phyloP scores from a whole-genome alignment of 1,140 invertebrate genomes.

The Drosophila littoralis region DNA sequence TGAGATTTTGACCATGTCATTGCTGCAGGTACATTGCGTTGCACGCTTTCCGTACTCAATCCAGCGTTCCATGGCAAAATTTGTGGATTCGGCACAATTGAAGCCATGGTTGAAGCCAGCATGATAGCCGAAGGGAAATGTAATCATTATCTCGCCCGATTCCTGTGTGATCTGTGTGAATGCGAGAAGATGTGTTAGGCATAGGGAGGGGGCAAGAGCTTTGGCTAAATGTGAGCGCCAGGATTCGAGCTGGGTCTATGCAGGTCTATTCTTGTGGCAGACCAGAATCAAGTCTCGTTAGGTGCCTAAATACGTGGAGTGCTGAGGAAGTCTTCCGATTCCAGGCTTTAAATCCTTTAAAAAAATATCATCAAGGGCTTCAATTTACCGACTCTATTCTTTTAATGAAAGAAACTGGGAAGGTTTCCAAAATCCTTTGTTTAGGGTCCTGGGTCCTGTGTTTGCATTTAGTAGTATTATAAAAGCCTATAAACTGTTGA shows the following conservation, averaged over 20 bases:
- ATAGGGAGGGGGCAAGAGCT: neutral
- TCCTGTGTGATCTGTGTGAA: constrained; percentile 94
- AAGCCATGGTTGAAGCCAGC: constrained; percentile 99
- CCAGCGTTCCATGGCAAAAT: constrained; percentile 98
- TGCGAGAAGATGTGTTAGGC: neutral
- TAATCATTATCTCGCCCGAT: constrained; percentile 99
- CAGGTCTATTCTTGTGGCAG: neutral
- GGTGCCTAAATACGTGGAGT: too few species aligned
- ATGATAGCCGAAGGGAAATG: constrained; percentile 99
- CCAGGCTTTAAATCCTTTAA: too few species aligned
- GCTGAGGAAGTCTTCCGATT: too few species aligned
- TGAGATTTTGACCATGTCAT: constrained; percentile 97
- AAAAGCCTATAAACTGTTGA: too few species aligned
- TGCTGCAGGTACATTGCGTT: constrained; percentile 92
- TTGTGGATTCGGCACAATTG: constrained; percentile 99
- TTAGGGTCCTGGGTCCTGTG: too few species aligned
- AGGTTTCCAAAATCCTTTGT: too few species aligned
- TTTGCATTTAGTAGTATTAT: too few species aligned
- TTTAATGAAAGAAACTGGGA: too few species aligned
- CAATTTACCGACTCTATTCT: too few species aligned
- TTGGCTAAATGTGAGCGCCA: neutral
- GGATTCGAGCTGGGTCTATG: neutral
- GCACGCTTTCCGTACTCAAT: constrained; percentile 99
- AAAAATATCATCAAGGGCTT: too few species aligned
- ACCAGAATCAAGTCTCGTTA: too few species aligned